These are phyloP conservation scores for Spilosoma lubricipeda DNA, from an alignment of 2,888 invertebrate genomes.

Conservation along the genomic window DNA sequence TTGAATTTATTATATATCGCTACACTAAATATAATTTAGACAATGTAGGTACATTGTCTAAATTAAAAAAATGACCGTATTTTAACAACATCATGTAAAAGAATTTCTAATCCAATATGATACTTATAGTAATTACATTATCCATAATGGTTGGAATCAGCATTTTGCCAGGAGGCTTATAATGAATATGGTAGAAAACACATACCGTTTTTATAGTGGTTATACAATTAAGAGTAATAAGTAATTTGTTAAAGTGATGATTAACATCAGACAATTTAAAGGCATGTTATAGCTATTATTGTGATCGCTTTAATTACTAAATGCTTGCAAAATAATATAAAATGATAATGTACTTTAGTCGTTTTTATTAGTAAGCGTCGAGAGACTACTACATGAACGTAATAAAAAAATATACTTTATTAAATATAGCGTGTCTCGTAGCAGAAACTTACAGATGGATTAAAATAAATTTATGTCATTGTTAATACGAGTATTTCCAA, in stretches of 20 bases:
- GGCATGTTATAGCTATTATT: not conserved
- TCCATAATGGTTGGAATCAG: slow-evolving; percentile 14
- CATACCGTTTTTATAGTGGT: not conserved
- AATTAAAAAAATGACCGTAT: not conserved
- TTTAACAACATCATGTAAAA: not conserved
- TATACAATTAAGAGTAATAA: not conserved
- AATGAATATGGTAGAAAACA: not conserved
- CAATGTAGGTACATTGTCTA: not conserved
- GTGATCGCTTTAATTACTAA: not conserved
- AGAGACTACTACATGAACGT: not conserved
- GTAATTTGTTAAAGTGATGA: not conserved
- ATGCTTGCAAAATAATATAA: not conserved
- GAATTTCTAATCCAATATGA: slow-evolving; percentile 17
- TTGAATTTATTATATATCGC: not conserved
- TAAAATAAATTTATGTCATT: too few species aligned
- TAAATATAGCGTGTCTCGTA: not conserved
- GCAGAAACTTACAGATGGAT: not conserved
- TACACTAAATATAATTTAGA: not conserved
- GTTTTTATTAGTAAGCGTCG: not conserved
- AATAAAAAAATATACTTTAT: not conserved
- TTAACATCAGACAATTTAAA: not conserved
- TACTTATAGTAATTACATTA: slow-evolving; percentile 9
- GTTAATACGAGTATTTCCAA: too few species aligned
- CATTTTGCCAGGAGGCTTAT: slow-evolving; percentile 12
- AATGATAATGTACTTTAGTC: not conserved